Base-by-base conservation (phyloP, 2,113 vertebrate genomes). In the Callithrix jacchus region DNA sequence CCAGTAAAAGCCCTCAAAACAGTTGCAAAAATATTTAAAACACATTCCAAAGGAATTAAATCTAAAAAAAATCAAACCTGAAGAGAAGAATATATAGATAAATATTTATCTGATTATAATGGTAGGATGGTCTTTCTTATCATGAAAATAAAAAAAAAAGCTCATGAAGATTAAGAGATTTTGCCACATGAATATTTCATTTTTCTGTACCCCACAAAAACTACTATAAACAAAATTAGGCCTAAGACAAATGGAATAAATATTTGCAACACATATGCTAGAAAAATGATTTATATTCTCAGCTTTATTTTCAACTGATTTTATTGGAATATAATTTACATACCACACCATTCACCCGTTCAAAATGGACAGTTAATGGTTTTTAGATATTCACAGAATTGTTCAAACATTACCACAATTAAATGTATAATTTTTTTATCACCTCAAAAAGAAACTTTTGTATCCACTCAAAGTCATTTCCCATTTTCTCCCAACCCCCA, bases 121-220 rank as follows among this genome's bases (percentile, higher is more conserved):
- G 17, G 8, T 87, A 87, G n/a, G 42, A 37, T 79, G 32, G 16
- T 90, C 71, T 87, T 96, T 92, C 93, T 71, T 91, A 74, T n/a
- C 54, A 94, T 42, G 20, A 9, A 94, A 93, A 92, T 13, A 45
- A 86, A 95, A 87, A 87, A 87, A 68, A 18, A 71, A 94, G 3
- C 66, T 27, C 27, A 32, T 32, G 49, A 80, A 66, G 8, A 93
- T 73, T 42, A 61, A 84, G 68, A 87, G 27, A 91, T 74, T 77
- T 96, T 16, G 17, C 18, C 23, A 68, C 20, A 45, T 87, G 56
- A 94, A 81, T 95, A 83, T 52, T 95, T 92, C 71, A 49, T 54
- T 96, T 93, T 95, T 92, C n/a, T 93, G 14, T 66, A 92, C 54
- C 83, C 23, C 64, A 84, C 61, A 89, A 89, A 95, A 94, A n/a